Evolutionary conservation across 1,140 invertebrate species (phyloP).

Genomic region (Tribolium madens): DNA sequence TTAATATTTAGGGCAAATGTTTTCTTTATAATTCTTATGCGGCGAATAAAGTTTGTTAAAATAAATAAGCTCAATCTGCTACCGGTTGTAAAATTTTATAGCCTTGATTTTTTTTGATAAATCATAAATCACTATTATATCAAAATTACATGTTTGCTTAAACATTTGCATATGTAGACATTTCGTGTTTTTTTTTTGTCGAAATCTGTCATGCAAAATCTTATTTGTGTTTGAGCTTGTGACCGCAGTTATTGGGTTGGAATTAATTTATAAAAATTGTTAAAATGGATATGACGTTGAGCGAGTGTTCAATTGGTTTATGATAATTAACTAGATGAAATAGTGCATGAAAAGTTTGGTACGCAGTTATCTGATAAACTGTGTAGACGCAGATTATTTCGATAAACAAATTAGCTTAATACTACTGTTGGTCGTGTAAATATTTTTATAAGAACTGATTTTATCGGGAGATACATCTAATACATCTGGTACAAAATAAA

Average conservation of each 20-base stretch:
- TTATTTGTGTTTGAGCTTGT: background rate
- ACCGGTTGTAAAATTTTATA: constrained; percentile 7
- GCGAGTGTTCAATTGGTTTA: background rate
- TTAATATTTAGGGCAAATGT: constrained; percentile 15
- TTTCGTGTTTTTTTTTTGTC: background rate
- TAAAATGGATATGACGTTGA: background rate
- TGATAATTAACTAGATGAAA: background rate
- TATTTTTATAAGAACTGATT: constrained; percentile 22
- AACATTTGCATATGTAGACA: background rate
- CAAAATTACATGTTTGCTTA: background rate
- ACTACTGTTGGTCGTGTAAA: constrained; percentile 29
- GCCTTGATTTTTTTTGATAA: constrained; percentile 1
- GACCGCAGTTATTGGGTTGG: background rate
- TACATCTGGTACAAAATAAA: constrained; percentile 8
- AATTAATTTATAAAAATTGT: constrained; percentile 3
- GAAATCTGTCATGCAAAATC: constrained; percentile 3
- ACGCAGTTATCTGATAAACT: constrained; percentile 14
- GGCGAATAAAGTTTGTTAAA: constrained; percentile 7
- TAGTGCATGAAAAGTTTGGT: constrained; percentile 1
- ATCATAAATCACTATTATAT: constrained; percentile 18
- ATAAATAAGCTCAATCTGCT: constrained; percentile 1
- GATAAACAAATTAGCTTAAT: constrained; percentile 24
- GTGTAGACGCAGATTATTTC: constrained; percentile 20
- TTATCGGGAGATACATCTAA: background rate
- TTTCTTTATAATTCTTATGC: constrained; percentile 14